Evolutionary conservation across 2,797 vertebrate species (phyloP).

Genomic region (Craterocephalus amniculus): DNA sequence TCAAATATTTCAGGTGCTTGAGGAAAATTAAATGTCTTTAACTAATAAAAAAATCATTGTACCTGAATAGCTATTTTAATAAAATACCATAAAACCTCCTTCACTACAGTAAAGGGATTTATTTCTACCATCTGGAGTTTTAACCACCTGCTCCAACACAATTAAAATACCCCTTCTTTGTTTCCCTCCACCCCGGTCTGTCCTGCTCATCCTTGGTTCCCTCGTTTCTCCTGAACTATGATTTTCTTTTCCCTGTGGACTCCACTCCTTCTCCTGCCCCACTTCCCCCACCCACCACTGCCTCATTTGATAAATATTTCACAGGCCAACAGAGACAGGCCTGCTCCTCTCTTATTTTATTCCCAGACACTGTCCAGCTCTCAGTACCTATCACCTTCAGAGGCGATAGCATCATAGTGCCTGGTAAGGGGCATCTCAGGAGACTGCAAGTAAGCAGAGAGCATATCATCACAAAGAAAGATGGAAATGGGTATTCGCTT

Average conservation of each 20-base stretch:
- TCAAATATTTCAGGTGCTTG: constrained; percentile 21
- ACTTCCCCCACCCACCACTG: constrained; percentile 57
- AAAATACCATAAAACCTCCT: constrained; percentile 42
- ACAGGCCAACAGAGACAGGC: constrained; percentile 77
- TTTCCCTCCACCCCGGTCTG: constrained; percentile 35
- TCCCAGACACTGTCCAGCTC: constrained; percentile 65
- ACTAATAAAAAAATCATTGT: constrained; percentile 22
- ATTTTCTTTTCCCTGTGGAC: constrained; percentile 65
- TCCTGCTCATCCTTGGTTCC: constrained; percentile 35
- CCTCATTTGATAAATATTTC: constrained; percentile 82
- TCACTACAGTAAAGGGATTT: constrained; percentile 15
- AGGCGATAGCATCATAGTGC: constrained; percentile 50
- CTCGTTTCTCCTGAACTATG: constrained; percentile 52
- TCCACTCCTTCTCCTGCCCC: constrained; percentile 61
- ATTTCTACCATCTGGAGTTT: constrained; percentile 40
- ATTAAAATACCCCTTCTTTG: constrained; percentile 27
- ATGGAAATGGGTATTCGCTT: constrained; percentile 48
- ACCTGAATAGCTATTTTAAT: constrained; percentile 12
- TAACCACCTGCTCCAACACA: constrained; percentile 44
- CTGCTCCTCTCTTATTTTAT: constrained; percentile 65
- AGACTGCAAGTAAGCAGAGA: constrained; percentile 31
- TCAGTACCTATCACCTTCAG: constrained; percentile 74
- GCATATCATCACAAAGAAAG: constrained; percentile 47
- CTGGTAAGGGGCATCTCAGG: constrained; percentile 42
- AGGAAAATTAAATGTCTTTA: constrained; percentile 9